Evolutionary conservation across 2,113 vertebrate genomes (phyloP), one percentile per base, ranked within the genome.

Genomic region (Cololabis saira): DNA sequence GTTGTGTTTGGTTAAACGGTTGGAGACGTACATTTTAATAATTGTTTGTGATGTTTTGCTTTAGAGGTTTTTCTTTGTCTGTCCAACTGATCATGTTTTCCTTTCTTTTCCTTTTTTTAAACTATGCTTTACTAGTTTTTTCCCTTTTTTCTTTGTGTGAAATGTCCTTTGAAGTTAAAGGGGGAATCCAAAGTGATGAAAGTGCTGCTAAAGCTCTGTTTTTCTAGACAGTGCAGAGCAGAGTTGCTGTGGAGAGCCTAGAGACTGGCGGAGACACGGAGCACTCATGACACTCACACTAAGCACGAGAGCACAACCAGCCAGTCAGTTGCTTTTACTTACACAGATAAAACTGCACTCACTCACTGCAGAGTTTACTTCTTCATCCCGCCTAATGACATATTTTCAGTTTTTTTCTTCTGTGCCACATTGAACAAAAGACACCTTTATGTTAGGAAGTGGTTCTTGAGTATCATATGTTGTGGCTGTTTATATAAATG

Each of bases 331-430:
- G 62, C 61, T 81, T 78, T 80, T 91, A 92, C 90, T 92, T 93
- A 92, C 91, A 90, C 85, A 82, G 77, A 87, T 61, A 86, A 64
- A 76, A 87, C 86, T 82, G 81, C 62, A 83, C 81, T 84, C 75
- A 80, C 73, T 84, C 74, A 78, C 80, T 83, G 85, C 82, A 81
- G 73, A 81, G 82, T 73, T 91, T 91, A 93, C 80, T 92, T 92
- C 91, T 93, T 93, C 91, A 91, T 92, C 74, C 90, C 82, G 84
- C 92, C 92, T 92, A 93, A 90, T 88, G 92, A 91, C 90, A 93
- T 90, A 90, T 76, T 93, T 90, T 93, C 93, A 19, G 90, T 88
- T 93, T 92, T 92, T 92, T 93, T 93, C 93, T 94, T 94, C 93
- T 88, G 90, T 79, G 87, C 91, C 91, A 93, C 87, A 84, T 92